Percentiles rank a stretch among this genome's conserved stretches.
These are phyloP conservation scores for Panulirus ornatus DNA, from an alignment of 1,140 invertebrate species.

Conservation along the genomic window DNA sequence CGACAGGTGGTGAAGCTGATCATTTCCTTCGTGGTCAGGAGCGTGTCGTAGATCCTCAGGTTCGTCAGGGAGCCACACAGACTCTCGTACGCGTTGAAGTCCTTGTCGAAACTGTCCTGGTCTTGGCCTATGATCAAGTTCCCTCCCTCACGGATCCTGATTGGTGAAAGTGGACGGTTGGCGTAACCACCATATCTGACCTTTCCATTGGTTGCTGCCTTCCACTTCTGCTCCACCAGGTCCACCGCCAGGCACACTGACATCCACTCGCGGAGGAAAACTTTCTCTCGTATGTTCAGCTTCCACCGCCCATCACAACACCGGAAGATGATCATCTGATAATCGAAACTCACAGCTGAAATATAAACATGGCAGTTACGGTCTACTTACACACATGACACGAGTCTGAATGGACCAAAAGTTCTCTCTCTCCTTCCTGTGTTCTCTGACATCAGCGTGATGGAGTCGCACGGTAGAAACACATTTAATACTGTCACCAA, in stretches of 20 bases:
- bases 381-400: too few relatives aligned
- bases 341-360: constrained; percentile 6
- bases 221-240: not conserved
- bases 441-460: too few relatives aligned
- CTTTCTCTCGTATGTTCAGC: not conserved
- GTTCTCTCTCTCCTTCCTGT: too few relatives aligned
- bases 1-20: constrained; percentile 1
- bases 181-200: not conserved
- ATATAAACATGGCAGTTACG: too few relatives aligned
- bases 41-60: constrained; percentile 5
- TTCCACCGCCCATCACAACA: constrained; percentile 11
- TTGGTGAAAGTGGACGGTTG: not conserved
- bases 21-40: not conserved
- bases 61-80: not conserved
- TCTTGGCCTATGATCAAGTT: constrained; percentile 10
- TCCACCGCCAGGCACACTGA: constrained; percentile 15
- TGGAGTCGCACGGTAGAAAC: too few relatives aligned
- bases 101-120: not conserved
- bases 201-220: not conserved
- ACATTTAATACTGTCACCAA: too few relatives aligned
- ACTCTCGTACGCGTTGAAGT: constrained; percentile 9
- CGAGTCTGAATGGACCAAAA: too few relatives aligned
- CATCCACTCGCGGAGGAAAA: constrained; percentile 17
- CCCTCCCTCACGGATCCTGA: constrained; percentile 17
- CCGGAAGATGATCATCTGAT: not conserved